Conservation (phyloP, 1,140 invertebrate genomes). For the Calephelis nemesis region DNA sequence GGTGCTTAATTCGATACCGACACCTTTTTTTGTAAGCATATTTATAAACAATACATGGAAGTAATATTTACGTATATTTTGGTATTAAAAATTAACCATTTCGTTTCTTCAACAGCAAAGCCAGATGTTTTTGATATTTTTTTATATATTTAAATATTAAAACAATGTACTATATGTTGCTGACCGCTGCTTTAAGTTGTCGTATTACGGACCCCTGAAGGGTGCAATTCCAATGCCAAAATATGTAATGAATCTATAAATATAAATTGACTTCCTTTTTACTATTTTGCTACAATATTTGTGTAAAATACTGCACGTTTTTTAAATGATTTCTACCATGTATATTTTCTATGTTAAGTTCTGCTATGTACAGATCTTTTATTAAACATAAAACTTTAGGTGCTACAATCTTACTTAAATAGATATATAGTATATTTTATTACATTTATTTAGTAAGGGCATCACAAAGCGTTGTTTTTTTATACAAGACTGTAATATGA, state of each 20-base stretch:
- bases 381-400: conserved; percentile 47
- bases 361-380: neutral
- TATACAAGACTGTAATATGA: conserved; percentile 29
- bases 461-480: conserved; percentile 36
- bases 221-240: conserved; percentile 53
- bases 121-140: too few species aligned
- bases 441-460: conserved; percentile 29
- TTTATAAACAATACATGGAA: too few species aligned
- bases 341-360: neutral
- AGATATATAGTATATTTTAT: conserved; percentile 28
- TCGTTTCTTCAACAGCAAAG: too few species aligned
- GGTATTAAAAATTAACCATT: too few species aligned
- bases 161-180: too few species aligned
- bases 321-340: neutral
- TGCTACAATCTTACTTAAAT: conserved; percentile 73
- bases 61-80: too few species aligned
- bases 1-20: too few species aligned
- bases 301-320: conserved; percentile 1
- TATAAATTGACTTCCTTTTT: conserved; percentile 6
- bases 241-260: conserved; percentile 17
- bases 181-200: too few species aligned
- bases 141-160: too few species aligned
- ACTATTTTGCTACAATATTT: neutral
- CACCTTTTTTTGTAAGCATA: too few species aligned
- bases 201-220: neutral